Evolutionary conservation across 2,113 vertebrate species (phyloP), one percentile per base, ranked within the genome.

Genomic region (Caranx ignobilis): DNA sequence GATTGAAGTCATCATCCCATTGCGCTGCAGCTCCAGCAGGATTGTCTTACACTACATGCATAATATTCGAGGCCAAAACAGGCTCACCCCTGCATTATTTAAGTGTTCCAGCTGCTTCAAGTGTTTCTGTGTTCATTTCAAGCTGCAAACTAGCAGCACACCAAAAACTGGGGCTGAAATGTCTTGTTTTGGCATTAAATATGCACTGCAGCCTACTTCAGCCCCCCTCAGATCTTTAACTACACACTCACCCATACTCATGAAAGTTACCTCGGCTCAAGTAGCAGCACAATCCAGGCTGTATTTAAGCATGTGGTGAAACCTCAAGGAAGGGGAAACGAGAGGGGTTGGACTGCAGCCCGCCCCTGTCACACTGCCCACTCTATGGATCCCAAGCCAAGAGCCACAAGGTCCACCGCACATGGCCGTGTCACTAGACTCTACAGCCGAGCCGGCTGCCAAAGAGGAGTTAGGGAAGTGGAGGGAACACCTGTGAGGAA

Each of bases 141-240:
- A 79, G 68, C 35, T 45, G 12, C 39, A 37, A 74, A 80, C 61
- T 6, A 39, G 63, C 62, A 56, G 26, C 9, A 7, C 65, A 47
- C 57, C 52, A 71, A 59, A 81, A 76, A 59, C 78, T 55, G 18
- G 34, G 43, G 39, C 75, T 79, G 37, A 32, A 72, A 74, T 37
- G 70, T 12, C 74, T 68, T 75, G 78, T 77, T 87, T 81, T 83
- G 41, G 32, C 55, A 85, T 89, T 81, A 82, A 86, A 88, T 79
- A 88, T 89, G 86, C 81, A 89, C 76, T 57, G 37, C 8, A 86
- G 83, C 90, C 86, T 82, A 85, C 65, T 84, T 77, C 54, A 4
- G 31, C 54, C 34, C 2, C 19, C 18, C 52, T 72, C 54, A 39
- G 66, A 78, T 74, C 55, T 77, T 60, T 35, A 65, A 71, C 75